Percentiles rank a stretch among this genome's conserved stretches.
Evolutionary conservation across 1,140 invertebrate genomes (phyloP).

Genomic region (Anoplophora glabripennis): DNA sequence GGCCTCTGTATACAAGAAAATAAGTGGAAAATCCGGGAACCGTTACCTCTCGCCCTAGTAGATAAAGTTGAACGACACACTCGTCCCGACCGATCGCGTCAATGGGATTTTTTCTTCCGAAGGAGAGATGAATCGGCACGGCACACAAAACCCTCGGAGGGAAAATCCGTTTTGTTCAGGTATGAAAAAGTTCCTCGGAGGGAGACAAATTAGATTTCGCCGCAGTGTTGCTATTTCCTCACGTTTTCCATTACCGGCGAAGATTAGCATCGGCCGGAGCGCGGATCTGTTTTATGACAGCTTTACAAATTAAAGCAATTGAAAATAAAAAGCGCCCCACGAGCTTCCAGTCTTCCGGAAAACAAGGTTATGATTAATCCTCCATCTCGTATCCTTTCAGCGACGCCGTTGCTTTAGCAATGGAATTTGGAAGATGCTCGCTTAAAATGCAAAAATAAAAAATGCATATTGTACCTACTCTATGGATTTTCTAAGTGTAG

Average conservation of each 20-base stretch:
- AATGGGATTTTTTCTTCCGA: slow-evolving; percentile 37
- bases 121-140: slow-evolving; percentile 34
- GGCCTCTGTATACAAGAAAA: too few relatives aligned
- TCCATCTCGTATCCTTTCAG: too few relatives aligned
- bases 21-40: too few relatives aligned
- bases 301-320: slow-evolving; percentile 11
- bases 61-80: slow-evolving; percentile 21
- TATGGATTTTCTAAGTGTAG: too few relatives aligned
- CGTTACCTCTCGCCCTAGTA: too few relatives aligned
- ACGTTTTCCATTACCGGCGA: slow-evolving; percentile 23
- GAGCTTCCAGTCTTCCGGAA: too few relatives aligned
- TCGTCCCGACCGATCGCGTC: slow-evolving; percentile 38
- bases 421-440: too few relatives aligned
- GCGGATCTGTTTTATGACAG: slow-evolving; percentile 8
- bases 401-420: too few relatives aligned
- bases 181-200: slow-evolving; percentile 22
- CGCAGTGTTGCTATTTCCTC: slow-evolving; percentile 9
- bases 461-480: too few relatives aligned
- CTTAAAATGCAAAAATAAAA: too few relatives aligned
- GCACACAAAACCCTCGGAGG: slow-evolving; percentile 16
- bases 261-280: slow-evolving; percentile 12
- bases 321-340: slow-evolving; percentile 3
- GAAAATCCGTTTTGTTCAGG: slow-evolving; percentile 31
- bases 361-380: too few relatives aligned
- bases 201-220: slow-evolving; percentile 30